A percentile compares a stretch with the other conserved stretches of the same genome.
These are phyloP conservation scores for Ascaphus truei DNA, from an alignment of 2,113 vertebrate species.

Conservation along the genomic window DNA sequence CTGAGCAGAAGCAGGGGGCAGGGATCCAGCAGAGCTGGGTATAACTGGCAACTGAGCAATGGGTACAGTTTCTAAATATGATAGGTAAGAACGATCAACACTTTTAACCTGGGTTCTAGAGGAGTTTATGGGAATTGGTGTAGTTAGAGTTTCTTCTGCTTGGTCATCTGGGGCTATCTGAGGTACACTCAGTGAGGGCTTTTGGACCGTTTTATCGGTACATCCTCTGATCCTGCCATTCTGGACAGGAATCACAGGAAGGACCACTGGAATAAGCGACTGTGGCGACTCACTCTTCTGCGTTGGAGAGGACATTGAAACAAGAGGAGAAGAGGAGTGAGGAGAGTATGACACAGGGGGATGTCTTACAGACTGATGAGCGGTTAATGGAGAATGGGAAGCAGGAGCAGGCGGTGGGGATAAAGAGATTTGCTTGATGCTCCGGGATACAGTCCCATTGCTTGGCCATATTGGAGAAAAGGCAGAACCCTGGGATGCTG, in stretches of 20 bases:
- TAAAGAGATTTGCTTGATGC: constrained; percentile 71
- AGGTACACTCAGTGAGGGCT: constrained; percentile 41
- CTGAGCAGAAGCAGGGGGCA: constrained; percentile 50
- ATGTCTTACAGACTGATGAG: constrained; percentile 42
- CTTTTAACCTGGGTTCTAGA: constrained; percentile 50
- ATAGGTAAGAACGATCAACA: constrained; percentile 42
- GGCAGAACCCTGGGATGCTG: constrained; percentile 63
- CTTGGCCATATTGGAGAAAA: constrained; percentile 71
- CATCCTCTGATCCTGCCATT: constrained; percentile 58
- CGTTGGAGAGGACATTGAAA: constrained; percentile 51
- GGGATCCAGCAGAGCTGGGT: constrained; percentile 32
- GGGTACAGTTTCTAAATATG: constrained; percentile 61
- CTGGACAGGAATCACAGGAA: constrained; percentile 61
- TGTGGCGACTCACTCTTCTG: constrained; percentile 62
- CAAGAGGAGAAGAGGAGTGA: constrained; percentile 54
- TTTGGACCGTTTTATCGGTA: constrained; percentile 51
- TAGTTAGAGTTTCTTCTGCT: constrained; percentile 40
- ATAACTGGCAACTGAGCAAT: constrained; percentile 48
- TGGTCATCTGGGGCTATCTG: constrained; percentile 57
- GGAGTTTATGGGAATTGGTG: constrained; percentile 46
- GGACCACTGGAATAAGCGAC: constrained; percentile 59
- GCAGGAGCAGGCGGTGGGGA: constrained; percentile 66
- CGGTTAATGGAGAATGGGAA: constrained; percentile 54
- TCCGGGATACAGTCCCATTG: constrained; percentile 52
- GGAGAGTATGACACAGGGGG: constrained; percentile 67